Conservation (phyloP, 1,140 invertebrate genomes). For the Drosophila hydei region DNA sequence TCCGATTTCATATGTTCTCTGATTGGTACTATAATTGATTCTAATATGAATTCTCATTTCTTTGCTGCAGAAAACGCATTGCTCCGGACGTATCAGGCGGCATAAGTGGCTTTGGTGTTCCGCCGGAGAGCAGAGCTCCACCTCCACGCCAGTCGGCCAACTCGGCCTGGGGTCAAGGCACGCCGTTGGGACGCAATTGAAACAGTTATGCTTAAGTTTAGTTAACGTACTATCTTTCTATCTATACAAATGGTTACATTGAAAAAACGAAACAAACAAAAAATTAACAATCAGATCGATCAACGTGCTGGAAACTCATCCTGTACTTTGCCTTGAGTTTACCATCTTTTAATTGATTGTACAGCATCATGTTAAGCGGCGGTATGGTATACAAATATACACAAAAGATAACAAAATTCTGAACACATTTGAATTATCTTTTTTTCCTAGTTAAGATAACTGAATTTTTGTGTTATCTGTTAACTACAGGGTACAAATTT, state of each 20-base stretch:
- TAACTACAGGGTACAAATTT: not conserved
- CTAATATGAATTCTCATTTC: not conserved
- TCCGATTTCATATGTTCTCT: too few species aligned
- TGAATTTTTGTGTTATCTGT: not conserved
- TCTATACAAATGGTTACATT: constrained; percentile 26
- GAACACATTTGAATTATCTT: not conserved
- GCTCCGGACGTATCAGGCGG: constrained; percentile 88
- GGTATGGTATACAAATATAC: constrained; percentile 35
- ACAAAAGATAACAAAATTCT: constrained; percentile 12
- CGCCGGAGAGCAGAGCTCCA: constrained; percentile 85
- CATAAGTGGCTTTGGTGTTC: constrained; percentile 88
- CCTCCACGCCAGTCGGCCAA: constrained; percentile 83
- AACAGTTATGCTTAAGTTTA: constrained; percentile 27
- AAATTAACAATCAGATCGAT: constrained; percentile 37
- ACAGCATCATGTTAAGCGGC: constrained; percentile 47
- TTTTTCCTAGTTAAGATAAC: not conserved
- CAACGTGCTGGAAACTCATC: constrained; percentile 26
- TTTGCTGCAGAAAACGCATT: constrained; percentile 86
- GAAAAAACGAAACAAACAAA: constrained; percentile 24
- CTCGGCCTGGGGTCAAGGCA: constrained; percentile 90
- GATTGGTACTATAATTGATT: not conserved
- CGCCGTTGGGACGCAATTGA: constrained; percentile 86
- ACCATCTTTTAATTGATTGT: constrained; percentile 9
- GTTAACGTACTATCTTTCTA: constrained; percentile 31
- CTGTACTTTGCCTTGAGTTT: constrained; percentile 8